Base-by-base conservation (phyloP, 2,113 vertebrate genomes). In the Aegotheles bennettii region DNA sequence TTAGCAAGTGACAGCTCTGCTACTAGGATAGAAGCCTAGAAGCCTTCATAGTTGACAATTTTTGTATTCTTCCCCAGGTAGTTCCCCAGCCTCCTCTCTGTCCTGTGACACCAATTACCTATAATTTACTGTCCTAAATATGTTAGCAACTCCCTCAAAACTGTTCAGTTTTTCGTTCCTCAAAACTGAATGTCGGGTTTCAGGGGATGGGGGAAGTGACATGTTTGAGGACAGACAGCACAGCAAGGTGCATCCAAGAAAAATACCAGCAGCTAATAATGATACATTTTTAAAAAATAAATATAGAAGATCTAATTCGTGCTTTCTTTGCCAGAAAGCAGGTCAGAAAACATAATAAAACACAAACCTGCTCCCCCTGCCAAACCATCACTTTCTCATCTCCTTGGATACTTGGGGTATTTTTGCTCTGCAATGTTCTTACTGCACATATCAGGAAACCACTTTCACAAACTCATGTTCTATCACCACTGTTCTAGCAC, bases 351-450 rank as follows among this genome's bases (percentile, higher is more conserved):
- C 40, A 57, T 26, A 81, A 42, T 33, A 36, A 59, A 36, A 81
- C 10, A 0, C 69, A 74, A 68, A 29, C 7, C 11, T 11, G 20
- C 16, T 8, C 2, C 28, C 45, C 28, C n/a, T 2, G 5, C 13
- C 51, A 80, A 76, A 56, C 25, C 14, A 64, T 18, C 25, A 36
- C 25, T 16, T 69, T 82, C 33, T 73, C 29, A 64, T 65, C 26
- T 64, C 60, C 43, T 36, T 69, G 31, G 47, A 43, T 42, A 70
- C 36, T 28, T 45, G 26, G 7, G 2, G 43, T n/a, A n/a, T n/a
- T n/a, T n/a, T n/a, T 77, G 38, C 31, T 77, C 48, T 65, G 21
- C 8, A 50, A 45, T n/a, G 12, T n/a, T 88, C 53, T 74, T 65
- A 60, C 7, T 19, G 29, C 25, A 82, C 14, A 13, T 21, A 51